Conservation (phyloP, 1,140 invertebrate species). For the Nixonia krombeini region DNA sequence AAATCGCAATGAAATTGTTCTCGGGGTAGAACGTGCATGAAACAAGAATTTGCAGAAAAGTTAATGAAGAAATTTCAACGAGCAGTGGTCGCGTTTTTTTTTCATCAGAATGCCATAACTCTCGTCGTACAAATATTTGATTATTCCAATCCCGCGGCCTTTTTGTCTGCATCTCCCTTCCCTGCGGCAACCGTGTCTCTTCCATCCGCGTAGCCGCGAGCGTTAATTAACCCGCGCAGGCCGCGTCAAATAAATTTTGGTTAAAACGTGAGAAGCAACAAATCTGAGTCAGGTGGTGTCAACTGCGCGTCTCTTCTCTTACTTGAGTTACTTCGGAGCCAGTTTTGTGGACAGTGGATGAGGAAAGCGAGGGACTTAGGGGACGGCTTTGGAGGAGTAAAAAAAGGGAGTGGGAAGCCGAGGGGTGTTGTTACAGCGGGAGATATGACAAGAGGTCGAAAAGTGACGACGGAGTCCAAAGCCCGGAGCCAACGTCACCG, state of each 20-base stretch:
- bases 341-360: conserved; percentile 51
- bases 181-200: conserved; percentile 10
- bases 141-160: conserved; percentile 45
- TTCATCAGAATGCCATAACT: conserved; percentile 34
- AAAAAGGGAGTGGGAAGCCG: conserved; percentile 28
- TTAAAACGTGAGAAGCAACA: conserved; percentile 72
- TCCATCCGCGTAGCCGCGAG: conserved; percentile 44
- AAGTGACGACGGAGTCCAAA: conserved; percentile 43
- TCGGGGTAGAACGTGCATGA: too few relatives aligned
- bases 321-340: conserved; percentile 60
- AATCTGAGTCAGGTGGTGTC: conserved; percentile 72
- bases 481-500: conserved; percentile 57
- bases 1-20: too few relatives aligned
- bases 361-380: conserved; percentile 44
- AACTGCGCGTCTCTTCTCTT: conserved; percentile 60
- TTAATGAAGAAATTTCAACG: neutral
- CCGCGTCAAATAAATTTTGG: conserved; percentile 71
- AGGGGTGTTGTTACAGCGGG: conserved; percentile 24
- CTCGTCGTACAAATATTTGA: conserved; percentile 48
- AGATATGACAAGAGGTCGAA: conserved; percentile 39
- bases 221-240: conserved; percentile 68
- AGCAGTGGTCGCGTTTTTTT: conserved; percentile 17
- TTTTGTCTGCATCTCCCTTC: conserved; percentile 27
- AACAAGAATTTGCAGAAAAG: neutral
- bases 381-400: conserved; percentile 31